These are phyloP conservation scores for Halichondria panicea DNA, from an alignment of 37 sponge, comb jelly and placozoan genomes.

Conservation along the genomic window DNA sequence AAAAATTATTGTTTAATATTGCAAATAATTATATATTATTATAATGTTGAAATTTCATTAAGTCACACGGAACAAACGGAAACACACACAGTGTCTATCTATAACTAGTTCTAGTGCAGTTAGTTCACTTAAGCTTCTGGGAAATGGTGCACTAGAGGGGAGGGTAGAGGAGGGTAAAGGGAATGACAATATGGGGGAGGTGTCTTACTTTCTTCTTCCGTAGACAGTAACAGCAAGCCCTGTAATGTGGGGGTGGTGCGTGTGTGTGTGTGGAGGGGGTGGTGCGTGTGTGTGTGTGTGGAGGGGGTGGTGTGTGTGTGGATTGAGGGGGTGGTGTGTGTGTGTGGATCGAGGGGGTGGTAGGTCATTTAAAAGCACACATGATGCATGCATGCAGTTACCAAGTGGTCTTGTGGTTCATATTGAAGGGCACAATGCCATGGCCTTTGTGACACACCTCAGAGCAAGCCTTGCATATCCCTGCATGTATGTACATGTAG, in stretches of 20 bases:
- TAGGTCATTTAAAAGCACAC: not conserved
- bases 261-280: no score
- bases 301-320: no score
- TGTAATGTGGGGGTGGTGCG: no score
- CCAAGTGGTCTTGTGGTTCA: constrained; percentile 70
- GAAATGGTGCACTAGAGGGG: not conserved
- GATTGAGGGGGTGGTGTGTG: no score
- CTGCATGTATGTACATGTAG: no score
- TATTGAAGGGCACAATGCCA: constrained; percentile 23
- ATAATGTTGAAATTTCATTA: not conserved
- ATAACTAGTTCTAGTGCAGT: no score
- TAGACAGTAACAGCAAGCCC: constrained; percentile 80
- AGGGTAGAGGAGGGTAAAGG: not conserved
- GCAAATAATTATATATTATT: not conserved
- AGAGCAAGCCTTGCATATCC: constrained; percentile 67
- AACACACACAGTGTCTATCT: no score
- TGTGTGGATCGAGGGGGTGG: no score
- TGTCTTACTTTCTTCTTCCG: constrained; percentile 61
- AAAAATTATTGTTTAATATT: constrained; percentile 9
- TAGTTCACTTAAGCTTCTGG: not conserved
- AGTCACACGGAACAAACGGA: not conserved
- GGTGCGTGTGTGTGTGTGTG: no score
- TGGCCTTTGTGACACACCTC: constrained; percentile 69
- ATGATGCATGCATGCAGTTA: constrained; percentile 5
- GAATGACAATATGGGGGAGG: no score